Percentiles rank a stretch among this genome's conserved stretches.
Conservation (phyloP, 2,113 vertebrate genomes). For the Regulus satrapa region DNA sequence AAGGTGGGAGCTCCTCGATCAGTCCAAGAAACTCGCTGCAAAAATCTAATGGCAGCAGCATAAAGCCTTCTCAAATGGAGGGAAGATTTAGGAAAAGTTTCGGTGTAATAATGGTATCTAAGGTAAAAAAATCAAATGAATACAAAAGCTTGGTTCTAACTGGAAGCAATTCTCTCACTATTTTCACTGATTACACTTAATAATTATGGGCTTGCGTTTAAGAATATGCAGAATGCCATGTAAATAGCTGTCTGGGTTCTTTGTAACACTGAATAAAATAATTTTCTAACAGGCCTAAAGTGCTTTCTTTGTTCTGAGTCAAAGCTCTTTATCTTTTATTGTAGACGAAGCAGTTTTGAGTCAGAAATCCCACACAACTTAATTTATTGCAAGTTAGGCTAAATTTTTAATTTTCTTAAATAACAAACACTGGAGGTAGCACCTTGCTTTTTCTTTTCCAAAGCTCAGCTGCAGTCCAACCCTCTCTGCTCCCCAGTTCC, state of each 20-base stretch:
- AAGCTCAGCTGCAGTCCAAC: not conserved
- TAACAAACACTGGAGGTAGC: not conserved
- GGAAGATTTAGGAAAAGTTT: not conserved
- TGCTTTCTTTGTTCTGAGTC: not conserved
- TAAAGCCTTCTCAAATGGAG: not conserved
- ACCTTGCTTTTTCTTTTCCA: not conserved
- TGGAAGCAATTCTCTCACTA: not conserved
- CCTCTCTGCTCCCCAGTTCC: not conserved
- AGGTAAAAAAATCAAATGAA: not conserved
- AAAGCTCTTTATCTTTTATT: not conserved
- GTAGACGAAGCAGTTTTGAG: not conserved
- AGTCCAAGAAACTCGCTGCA: constrained; percentile 68
- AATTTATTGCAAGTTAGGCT: not conserved
- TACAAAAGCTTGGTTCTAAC: not conserved
- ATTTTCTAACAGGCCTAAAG: not conserved
- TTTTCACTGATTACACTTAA: not conserved
- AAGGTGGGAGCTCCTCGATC: constrained; percentile 81
- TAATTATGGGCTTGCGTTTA: not conserved
- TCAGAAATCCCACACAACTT: not conserved
- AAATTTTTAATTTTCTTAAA: not conserved
- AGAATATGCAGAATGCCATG: not conserved
- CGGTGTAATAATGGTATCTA: not conserved
- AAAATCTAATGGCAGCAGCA: constrained; percentile 70
- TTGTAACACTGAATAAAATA: not conserved
- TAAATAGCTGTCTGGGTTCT: not conserved